Percentiles rank a stretch among this genome's conserved stretches.
phyloP scores from a whole-genome alignment of 1,140 invertebrate species.

The Metopolophium dirhodum region DNA sequence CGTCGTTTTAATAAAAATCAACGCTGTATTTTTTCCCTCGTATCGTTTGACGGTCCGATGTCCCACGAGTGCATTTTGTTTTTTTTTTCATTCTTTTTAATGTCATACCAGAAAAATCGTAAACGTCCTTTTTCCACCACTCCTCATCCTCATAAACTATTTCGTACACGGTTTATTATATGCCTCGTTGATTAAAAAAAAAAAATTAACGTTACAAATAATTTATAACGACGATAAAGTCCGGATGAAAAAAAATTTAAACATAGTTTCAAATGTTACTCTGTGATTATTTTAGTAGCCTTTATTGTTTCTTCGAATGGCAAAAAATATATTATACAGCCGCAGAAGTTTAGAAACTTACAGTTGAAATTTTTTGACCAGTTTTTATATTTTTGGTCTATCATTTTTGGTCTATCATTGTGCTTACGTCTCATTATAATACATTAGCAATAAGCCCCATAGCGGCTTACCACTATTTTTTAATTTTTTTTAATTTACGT shows the following conservation, averaged over 20 bases:
- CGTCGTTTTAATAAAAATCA: constrained; percentile 40
- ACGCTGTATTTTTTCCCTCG: not conserved
- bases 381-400: not conserved
- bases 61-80: not conserved
- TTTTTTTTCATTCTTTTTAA: constrained; percentile 30
- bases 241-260: not conserved
- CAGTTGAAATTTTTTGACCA: not conserved
- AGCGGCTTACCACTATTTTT: too few species aligned
- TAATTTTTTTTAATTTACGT: too few species aligned
- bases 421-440: too few species aligned
- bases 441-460: too few species aligned
- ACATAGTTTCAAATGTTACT: not conserved
- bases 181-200: constrained; percentile 32
- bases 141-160: not conserved
- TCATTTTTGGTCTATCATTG: too few species aligned
- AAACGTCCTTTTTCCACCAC: not conserved
- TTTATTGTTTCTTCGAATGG: not conserved
- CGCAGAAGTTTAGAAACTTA: not conserved
- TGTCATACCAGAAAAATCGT: not conserved
- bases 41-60: not conserved
- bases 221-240: not conserved
- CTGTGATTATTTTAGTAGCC: not conserved
- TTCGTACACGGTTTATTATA: constrained; percentile 12
- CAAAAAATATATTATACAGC: not conserved
- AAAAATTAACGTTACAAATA: constrained; percentile 22